These are phyloP conservation scores for Polypedilum vanderplanki DNA, from an alignment of 1,140 invertebrate genomes.

Conservation along the genomic window DNA sequence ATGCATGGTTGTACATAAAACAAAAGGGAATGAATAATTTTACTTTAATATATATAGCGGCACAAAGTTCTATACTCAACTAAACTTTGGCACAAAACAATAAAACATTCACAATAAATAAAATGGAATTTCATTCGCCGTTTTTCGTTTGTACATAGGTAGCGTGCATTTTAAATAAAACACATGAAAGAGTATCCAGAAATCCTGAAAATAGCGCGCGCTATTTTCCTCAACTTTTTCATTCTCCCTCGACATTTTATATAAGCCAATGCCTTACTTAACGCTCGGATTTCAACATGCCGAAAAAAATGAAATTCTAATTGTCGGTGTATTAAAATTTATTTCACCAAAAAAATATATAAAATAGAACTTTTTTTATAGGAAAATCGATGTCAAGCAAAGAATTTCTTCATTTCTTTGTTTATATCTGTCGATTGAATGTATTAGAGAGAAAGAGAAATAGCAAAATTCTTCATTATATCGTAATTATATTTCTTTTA, in stretches of 20 bases:
- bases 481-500: conserved; percentile 5
- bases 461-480: neutral
- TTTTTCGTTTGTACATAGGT: neutral
- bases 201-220: conserved; percentile 21
- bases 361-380: neutral
- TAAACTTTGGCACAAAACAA: conserved; percentile 13
- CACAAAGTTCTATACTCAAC: neutral
- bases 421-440: neutral
- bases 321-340: conserved; percentile 17
- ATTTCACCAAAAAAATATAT: neutral
- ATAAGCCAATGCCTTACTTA: conserved; percentile 3
- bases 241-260: neutral
- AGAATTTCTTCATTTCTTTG: conserved; percentile 1
- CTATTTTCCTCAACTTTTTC: neutral
- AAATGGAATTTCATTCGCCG: neutral
- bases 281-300: neutral
- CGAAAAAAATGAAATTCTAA: neutral
- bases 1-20: neutral
- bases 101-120: conserved; percentile 13
- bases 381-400: conserved; percentile 8
- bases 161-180: conserved; percentile 16
- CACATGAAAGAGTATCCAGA: neutral
- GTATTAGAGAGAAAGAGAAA: neutral
- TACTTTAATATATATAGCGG: neutral
- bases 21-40: conserved; percentile 9